Base-by-base conservation (phyloP, 2,797 vertebrate genomes). In the Meda fulgida region DNA sequence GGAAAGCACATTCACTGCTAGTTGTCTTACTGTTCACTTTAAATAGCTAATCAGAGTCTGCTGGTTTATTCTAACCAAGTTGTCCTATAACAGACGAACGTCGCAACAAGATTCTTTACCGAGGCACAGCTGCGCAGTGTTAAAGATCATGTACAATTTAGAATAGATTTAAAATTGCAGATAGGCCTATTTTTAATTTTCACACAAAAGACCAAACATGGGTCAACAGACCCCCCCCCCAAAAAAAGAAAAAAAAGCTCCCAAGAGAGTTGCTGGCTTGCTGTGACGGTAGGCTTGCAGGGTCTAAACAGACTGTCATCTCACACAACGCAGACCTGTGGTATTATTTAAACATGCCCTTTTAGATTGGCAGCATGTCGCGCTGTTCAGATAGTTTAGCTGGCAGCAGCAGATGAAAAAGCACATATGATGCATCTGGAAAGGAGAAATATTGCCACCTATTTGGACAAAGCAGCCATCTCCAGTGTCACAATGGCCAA, bases 291-390 rank as follows among this genome's bases (percentile, higher is more conserved):
- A 21, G 43, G 43, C 21, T 80, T 55, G 78, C 71, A 21, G 13
- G 40, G 60, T 86, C 81, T 71, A 84, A 89, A 87, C 84, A 86
- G 40, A 72, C 43, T 51, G 38, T 83, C 83, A 31, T 73, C 29
- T 72, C 46, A 83, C 83, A 84, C 55, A 73, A 48, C 40, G 3
- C 84, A 87, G 81, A 84, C 66, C 78, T 69, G 26, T 73, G 11
- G 34, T 40, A 55, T 40, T 60, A 58, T 72, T 87, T 65, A 87
- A 85, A 84, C 78, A 78, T 81, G 78, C 78, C 83, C 86, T 85
- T 85, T 81, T 43, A 60, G 83, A 58, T 34, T 29, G 72, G 63
- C 69, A 80, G 21, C 53, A 80, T 76, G 26, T 18, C 75, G 48
- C 5, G 31, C n/a, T 63, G 40, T 53, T 38, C 53, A 0, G 69